Percentiles rank a stretch among this genome's conserved stretches.
Conservation (phyloP, 1,140 invertebrate genomes). For the Eriocheir sinensis region DNA sequence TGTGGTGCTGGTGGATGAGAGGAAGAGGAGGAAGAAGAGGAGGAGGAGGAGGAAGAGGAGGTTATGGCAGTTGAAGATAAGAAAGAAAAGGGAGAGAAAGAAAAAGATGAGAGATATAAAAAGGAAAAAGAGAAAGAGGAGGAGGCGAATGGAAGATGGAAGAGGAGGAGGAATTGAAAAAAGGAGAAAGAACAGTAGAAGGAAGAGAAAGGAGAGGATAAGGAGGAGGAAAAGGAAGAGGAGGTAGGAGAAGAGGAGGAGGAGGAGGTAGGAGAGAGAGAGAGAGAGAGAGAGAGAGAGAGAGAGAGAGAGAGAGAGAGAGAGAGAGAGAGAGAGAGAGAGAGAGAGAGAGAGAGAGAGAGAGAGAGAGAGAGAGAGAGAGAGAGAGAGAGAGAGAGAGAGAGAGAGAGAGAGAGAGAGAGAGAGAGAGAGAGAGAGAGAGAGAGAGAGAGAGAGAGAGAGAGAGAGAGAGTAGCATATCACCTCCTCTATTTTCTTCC, state of each 20-base stretch:
- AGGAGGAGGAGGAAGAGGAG: background rate
- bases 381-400: background rate
- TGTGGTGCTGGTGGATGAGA: background rate
- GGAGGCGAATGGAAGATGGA: background rate
- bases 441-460: background rate
- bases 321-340: background rate
- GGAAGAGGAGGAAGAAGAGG: background rate
- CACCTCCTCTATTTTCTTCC: no score
- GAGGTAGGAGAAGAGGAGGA: background rate
- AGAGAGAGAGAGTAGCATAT: background rate
- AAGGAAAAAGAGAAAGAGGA: background rate
- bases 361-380: background rate
- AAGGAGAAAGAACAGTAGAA: background rate
- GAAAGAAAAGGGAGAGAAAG: background rate
- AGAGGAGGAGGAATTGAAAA: background rate
- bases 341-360: background rate
- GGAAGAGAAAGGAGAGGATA: background rate
- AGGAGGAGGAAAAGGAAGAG: background rate
- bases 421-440: background rate
- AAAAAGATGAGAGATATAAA: background rate
- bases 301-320: background rate
- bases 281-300: background rate
- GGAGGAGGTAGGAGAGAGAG: background rate
- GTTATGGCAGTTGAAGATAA: background rate
- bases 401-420: background rate